Evolutionary conservation across 2,113 vertebrate species (phyloP), one percentile per base, ranked within the genome.

Genomic region (Phycodurus eques): DNA sequence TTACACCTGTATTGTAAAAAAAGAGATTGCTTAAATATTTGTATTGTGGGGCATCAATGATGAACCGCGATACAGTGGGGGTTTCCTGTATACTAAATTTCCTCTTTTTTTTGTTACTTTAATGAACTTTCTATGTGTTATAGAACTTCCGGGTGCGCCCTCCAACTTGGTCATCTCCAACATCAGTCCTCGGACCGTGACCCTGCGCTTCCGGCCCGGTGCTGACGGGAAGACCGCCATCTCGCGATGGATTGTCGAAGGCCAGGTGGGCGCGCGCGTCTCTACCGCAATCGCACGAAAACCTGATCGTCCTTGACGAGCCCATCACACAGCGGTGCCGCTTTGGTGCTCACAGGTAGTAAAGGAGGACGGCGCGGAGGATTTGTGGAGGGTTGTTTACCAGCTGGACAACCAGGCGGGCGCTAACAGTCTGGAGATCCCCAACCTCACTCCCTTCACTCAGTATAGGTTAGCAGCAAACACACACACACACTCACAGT

Each of bases 141-240:
- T 77, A 98, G 96, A 97, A 62, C 96, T 97, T 75, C 96, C 96
- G 2, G 95, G 96, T 1, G 93, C 94, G 31, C 96, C 96, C 0
- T 94, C 95, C 66, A 95, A 97, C 77, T 88, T 98, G 53, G 94
- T 97, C 83, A 96, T 98, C 68, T 95, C 95, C 83, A 98, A 97
- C 89, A 98, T 98, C 83, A 96, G 96, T 83, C 96, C 96, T 59
- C 95, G 94, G 43, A 94, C 95, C 0, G 95, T 94, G 74, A 95
- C 93, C 0, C 92, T 98, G 0, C 93, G 94, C 27, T 98, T 96
- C 92, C 94, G 93, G 1, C 94, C 95, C 0, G 96, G 96, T 0
- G 89, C 94, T 0, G 94, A 97, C 0, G 96, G 96, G n/a, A 98
- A 96, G 90, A 96, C 96, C 0, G 87, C 94, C 68, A 93, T 95